Percentiles rank a stretch among this genome's conserved stretches.
phyloP scores from a whole-genome alignment of 2,797 vertebrate genomes.

The Pipistrellus pipistrellus region DNA sequence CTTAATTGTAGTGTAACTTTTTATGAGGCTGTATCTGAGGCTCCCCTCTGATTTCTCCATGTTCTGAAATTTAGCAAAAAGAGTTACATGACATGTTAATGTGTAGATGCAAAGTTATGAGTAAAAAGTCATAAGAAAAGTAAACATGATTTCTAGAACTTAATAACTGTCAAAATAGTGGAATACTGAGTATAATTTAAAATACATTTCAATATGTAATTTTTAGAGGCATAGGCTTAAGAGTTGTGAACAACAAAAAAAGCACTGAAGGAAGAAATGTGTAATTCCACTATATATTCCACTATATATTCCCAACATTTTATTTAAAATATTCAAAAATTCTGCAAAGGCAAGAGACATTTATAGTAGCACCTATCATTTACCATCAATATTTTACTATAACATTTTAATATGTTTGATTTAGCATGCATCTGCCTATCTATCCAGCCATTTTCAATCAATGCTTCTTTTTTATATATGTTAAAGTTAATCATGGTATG shows the following conservation, averaged over 20 bases:
- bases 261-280: not conserved
- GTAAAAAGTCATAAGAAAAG: not conserved
- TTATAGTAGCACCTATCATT: not conserved
- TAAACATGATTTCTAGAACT: not conserved
- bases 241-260: not conserved
- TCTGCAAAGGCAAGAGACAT: not conserved
- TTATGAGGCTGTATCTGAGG: not conserved
- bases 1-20: conserved; percentile 16
- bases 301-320: not conserved
- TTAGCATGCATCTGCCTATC: not conserved
- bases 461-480: not conserved
- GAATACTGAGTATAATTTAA: not conserved
- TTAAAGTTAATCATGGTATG: not conserved
- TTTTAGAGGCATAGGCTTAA: not conserved
- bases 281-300: too few relatives aligned
- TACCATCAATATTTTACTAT: not conserved
- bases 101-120: conserved; percentile 1
- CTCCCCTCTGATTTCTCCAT: not conserved
- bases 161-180: not conserved
- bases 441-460: not conserved
- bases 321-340: not conserved
- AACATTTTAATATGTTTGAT: not conserved
- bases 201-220: not conserved
- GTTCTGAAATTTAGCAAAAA: conserved; percentile 28
- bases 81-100: not conserved